These are phyloP conservation scores for Diplazon laetatorius DNA, from an alignment of 2,888 invertebrate species.

Conservation along the genomic window DNA sequence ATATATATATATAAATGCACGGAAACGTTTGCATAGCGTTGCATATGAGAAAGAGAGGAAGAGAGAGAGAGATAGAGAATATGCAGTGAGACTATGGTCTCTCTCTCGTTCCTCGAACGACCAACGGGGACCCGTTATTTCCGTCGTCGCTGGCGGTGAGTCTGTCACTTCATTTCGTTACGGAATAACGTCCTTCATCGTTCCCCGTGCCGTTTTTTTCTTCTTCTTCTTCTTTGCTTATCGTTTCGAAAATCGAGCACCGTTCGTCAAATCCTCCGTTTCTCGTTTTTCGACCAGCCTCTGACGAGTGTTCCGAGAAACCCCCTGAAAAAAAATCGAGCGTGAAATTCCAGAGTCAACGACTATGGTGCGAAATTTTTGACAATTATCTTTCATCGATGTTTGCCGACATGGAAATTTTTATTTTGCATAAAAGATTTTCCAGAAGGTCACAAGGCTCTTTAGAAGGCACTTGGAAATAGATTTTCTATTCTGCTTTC, in stretches of 20 bases:
- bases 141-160: slow-evolving; percentile 29
- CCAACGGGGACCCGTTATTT: slow-evolving; percentile 57
- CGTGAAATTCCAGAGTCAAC: too few species aligned
- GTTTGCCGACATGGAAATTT: too few species aligned
- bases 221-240: too few species aligned
- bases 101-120: slow-evolving; percentile 38
- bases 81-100: slow-evolving; percentile 11
- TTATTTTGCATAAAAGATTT: too few species aligned
- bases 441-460: too few species aligned
- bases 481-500: too few species aligned
- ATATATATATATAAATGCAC: slow-evolving; percentile 35
- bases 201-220: neutral
- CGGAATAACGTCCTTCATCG: slow-evolving; percentile 44
- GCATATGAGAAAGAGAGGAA: neutral
- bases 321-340: too few species aligned
- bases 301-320: too few species aligned
- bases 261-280: slow-evolving; percentile 59
- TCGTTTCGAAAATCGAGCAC: slow-evolving; percentile 57
- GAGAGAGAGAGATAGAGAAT: slow-evolving; percentile 40
- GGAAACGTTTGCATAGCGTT: slow-evolving; percentile 32
- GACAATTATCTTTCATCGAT: too few species aligned
- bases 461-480: too few species aligned
- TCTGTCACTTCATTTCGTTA: slow-evolving; percentile 49
- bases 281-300: neutral
- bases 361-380: too few species aligned